Evolutionary conservation across 2,797 vertebrate species (phyloP).

Genomic region (Mustela erminea): DNA sequence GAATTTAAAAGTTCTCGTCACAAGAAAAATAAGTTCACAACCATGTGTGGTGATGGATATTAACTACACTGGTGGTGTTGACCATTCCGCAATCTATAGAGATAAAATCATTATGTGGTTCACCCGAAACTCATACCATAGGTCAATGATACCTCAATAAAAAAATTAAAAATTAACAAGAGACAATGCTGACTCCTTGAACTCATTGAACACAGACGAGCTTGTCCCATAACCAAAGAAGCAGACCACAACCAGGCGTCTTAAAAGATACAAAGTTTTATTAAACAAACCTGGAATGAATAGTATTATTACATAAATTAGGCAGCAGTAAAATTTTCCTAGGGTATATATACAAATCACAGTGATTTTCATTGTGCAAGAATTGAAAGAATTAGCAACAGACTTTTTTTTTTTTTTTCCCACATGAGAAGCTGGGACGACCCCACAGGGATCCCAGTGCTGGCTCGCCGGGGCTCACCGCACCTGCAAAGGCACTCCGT

Average conservation of each 20-base stretch:
- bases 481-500: constrained; percentile 63
- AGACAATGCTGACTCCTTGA: fast-evolving
- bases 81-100: too few species aligned
- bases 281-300: constrained; percentile 83
- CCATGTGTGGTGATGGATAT: too few species aligned
- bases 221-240: constrained; percentile 22
- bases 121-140: fast-evolving
- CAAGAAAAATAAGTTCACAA: not conserved
- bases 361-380: constrained; percentile 89
- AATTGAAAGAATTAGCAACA: constrained; percentile 82
- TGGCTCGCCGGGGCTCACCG: constrained; percentile 36
- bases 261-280: constrained; percentile 87
- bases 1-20: not conserved
- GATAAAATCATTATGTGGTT: fast-evolving
- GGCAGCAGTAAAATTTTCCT: constrained; percentile 84
- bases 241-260: constrained; percentile 70
- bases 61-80: not conserved
- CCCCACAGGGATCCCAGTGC: constrained; percentile 6
- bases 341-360: constrained; percentile 87
- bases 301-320: constrained; percentile 85
- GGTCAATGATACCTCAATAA: not conserved
- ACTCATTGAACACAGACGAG: fast-evolving
- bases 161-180: not conserved
- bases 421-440: constrained; percentile 71
- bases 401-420: constrained; percentile 47